phyloP scores from a whole-genome alignment of 2,888 invertebrate genomes.

The Lottia gigantea region DNA sequence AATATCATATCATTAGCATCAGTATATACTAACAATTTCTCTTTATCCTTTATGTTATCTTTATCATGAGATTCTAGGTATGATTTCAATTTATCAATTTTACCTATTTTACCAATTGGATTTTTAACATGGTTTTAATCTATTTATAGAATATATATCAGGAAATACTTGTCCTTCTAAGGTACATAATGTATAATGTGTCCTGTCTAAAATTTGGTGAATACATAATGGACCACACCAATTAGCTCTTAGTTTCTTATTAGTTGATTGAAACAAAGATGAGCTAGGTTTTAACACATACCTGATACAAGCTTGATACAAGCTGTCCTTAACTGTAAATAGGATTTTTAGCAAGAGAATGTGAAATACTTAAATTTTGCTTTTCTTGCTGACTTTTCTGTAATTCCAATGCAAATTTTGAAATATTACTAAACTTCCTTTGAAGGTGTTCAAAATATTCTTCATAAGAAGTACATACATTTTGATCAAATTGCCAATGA shows the following conservation, averaged over 20 bases:
- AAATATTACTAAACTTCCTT: not conserved
- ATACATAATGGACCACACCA: not conserved
- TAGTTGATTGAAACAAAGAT: not conserved
- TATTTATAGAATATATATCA: constrained; percentile 6
- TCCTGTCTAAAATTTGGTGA: not conserved
- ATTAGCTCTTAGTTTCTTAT: not conserved
- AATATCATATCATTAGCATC: not conserved
- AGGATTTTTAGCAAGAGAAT: not conserved
- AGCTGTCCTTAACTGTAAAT: not conserved
- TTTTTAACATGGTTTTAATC: not conserved
- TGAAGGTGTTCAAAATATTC: not conserved
- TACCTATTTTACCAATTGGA: not conserved
- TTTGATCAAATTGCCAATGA: not conserved
- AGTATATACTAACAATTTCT: not conserved
- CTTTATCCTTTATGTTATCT: not conserved
- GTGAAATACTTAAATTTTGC: not conserved
- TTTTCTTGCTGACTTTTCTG: not conserved
- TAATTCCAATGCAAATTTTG: not conserved
- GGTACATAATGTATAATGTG: constrained; percentile 1
- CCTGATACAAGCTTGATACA: no score
- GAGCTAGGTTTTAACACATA: not conserved
- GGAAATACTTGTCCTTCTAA: not conserved
- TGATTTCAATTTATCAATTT: not conserved
- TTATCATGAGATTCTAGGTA: constrained; percentile 1
- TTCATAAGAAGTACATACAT: constrained; percentile 4